phyloP scores from a whole-genome alignment of 2,888 invertebrate species.

The Caenorhabditis auriculariae region DNA sequence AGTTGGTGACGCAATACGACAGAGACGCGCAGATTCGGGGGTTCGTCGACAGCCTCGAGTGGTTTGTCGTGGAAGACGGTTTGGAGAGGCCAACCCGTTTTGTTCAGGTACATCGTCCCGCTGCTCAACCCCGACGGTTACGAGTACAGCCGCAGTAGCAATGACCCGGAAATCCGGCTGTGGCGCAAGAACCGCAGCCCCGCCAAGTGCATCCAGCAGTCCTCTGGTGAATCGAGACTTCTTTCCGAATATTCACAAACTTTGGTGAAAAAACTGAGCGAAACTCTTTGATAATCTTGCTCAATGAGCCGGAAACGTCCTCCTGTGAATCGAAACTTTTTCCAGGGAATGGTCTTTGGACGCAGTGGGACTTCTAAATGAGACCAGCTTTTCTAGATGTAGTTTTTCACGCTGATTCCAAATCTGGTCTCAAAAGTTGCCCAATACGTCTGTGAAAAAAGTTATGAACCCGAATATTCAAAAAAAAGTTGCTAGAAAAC shows the following conservation, averaged over 20 bases:
- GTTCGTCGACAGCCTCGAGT: slow-evolving; percentile 60
- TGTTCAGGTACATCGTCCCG: slow-evolving; percentile 51
- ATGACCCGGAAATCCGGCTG: slow-evolving; percentile 39
- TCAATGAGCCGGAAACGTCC: too few relatives aligned
- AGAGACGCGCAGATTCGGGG: slow-evolving; percentile 47
- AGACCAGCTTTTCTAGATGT: too few relatives aligned
- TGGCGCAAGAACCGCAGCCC: slow-evolving; percentile 42
- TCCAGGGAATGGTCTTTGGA: too few relatives aligned
- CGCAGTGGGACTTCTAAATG: too few relatives aligned
- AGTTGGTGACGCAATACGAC: slow-evolving; percentile 59
- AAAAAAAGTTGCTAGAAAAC: too few relatives aligned
- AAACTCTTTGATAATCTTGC: too few relatives aligned
- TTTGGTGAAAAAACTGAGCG: background rate
- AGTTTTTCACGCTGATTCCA: too few relatives aligned
- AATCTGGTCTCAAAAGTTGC: too few relatives aligned
- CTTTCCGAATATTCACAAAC: too few relatives aligned
- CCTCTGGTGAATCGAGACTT: slow-evolving; percentile 16
- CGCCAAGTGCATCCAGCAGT: slow-evolving; percentile 36
- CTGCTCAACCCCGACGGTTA: slow-evolving; percentile 60
- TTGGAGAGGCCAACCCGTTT: background rate
- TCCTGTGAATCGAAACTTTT: too few relatives aligned
- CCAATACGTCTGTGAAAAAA: too few relatives aligned
- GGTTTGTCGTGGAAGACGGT: slow-evolving; percentile 38
- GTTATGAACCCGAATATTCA: too few relatives aligned
- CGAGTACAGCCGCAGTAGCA: slow-evolving; percentile 38